Evolutionary conservation across 2,888 invertebrate species (phyloP), one percentile per base, ranked within the genome.

Genomic region (Galeopsomyia nigrocyanea): DNA sequence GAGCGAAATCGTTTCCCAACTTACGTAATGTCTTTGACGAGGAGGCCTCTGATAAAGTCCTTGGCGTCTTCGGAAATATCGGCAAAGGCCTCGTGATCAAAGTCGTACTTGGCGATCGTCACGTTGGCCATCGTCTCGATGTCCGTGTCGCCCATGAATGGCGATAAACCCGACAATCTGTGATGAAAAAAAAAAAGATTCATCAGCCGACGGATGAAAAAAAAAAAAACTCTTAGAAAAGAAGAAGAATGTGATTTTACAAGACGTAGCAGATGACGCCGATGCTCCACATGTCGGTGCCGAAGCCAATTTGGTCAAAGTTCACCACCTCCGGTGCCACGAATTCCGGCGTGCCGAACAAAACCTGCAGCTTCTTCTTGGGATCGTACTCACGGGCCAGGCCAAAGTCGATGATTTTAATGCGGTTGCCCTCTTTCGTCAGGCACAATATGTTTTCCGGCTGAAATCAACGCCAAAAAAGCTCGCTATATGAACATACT

Each of bases 81-180:
- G 80, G 94, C 93, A 88, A 99, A 99, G 72, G 96, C 95, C 87
- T 98, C 97, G 86, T 98, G 98, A 81, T 98, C 97, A 87, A 95
- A 99, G 88, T 99, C 98, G 87, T 97, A 99, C 85, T 97, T 96
- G 62, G 96, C 97, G 80, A 96, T 92, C 2, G 98, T 98, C 46
- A 99, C 98, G 87, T 99, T 99, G n/a, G 96, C 95, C 94, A 99
- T 96, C 10, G 99, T 99, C 87, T 98, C 97, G 79, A 96, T 93
- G 87, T 99, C 99, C 60, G 94, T 96, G 84, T 97, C 96, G 1
- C 99, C 99, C 96, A 99, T 97, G 88, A 99, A 99, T 16, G 99
- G 99, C 7, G 98, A 99, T 73, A 99, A 88, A 6, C 99, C 99
- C 47, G 98, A 98, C 80, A 99, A 88, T 79, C 95, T 95, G 87